A percentile compares a stretch with the other conserved stretches of the same genome.
Evolutionary conservation across 2,888 invertebrate genomes (phyloP).

Genomic region (Drosophila sordidapex): DNA sequence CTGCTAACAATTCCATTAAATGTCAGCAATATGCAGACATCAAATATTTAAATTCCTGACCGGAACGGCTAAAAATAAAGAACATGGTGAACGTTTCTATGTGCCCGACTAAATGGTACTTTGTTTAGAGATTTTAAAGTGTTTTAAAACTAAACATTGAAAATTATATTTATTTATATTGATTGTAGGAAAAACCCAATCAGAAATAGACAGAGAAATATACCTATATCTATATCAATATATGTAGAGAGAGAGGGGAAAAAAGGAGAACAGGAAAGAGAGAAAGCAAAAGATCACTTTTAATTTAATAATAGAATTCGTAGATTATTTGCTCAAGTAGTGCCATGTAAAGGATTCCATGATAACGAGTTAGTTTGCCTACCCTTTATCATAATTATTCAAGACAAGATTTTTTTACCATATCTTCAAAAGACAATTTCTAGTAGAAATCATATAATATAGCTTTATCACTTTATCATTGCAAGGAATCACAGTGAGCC

Average conservation of each 20-base stretch:
- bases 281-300: too few species aligned
- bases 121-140: neutral
- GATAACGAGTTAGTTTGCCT: too few species aligned
- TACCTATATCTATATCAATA: neutral
- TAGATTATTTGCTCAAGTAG: too few species aligned
- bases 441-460: too few species aligned
- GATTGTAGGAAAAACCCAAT: neutral
- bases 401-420: too few species aligned
- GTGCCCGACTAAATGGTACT: neutral
- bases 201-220: neutral
- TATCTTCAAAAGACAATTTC: too few species aligned
- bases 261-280: neutral
- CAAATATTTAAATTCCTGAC: slow-evolving; percentile 26
- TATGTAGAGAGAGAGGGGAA: neutral
- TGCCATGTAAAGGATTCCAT: too few species aligned
- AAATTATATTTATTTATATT: neutral
- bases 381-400: too few species aligned
- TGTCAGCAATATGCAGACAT: slow-evolving; percentile 11
- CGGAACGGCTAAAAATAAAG: neutral
- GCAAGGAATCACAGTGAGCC: too few species aligned
- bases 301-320: too few species aligned
- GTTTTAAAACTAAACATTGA: neutral
- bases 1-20: slow-evolving; percentile 30
- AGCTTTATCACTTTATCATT: too few species aligned
- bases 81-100: neutral